A percentile compares a stretch with the other conserved stretches of the same genome.
These are phyloP conservation scores for Cephalophus harveyi DNA, from an alignment of 2,113 vertebrate species.

Conservation along the genomic window DNA sequence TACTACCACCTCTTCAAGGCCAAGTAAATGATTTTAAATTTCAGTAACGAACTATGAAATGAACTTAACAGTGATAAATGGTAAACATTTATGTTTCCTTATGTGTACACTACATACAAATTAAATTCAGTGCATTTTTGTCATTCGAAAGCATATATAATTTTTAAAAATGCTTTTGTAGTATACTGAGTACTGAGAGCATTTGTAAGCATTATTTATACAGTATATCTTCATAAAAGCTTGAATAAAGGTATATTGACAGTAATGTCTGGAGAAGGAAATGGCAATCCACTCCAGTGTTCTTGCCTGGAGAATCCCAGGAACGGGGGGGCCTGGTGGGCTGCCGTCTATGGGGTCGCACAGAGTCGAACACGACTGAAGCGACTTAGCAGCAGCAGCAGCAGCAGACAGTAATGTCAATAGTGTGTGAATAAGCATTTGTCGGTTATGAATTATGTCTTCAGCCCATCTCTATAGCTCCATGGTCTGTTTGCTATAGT, in stretches of 20 bases:
- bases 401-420: neutral
- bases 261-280: no score
- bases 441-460: neutral
- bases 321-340: no score
- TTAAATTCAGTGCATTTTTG: neutral
- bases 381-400: no score
- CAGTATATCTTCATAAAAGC: neutral
- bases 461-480: neutral
- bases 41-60: neutral
- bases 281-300: no score
- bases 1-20: neutral
- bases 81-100: neutral
- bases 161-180: neutral
- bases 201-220: neutral
- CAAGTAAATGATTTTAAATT: constrained; percentile 11
- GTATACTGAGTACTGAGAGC: neutral
- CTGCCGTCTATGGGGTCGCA: no score
- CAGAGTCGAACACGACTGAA: no score
- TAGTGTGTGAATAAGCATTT: neutral
- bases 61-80: neutral
- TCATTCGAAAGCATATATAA: neutral
- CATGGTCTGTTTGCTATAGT: neutral
- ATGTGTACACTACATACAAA: neutral
- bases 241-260: neutral
- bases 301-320: no score